Base-by-base conservation (phyloP, 2,888 invertebrate genomes). In the Agrenia bidenticulata region DNA sequence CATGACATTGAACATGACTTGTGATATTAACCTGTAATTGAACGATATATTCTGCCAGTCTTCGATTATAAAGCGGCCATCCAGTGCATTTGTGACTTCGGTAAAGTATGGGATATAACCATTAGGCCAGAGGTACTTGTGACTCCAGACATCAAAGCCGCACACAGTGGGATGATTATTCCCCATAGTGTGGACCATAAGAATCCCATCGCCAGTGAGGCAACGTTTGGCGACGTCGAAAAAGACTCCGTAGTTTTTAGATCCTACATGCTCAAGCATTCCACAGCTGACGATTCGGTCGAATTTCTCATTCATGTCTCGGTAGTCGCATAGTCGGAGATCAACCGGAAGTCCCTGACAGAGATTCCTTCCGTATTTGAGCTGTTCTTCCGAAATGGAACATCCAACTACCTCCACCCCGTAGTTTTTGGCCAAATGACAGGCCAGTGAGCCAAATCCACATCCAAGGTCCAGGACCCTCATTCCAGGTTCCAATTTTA, bases 261-360 rank as follows among this genome's bases (percentile, higher is more conserved):
- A 37, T 11, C 72, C 69, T 2, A 72, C 69, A 54, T 69, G 69
- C 53, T 72, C 72, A 39, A 68, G 60, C 69, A 72, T 72, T 39
- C 72, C 72, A n/a, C 69, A 63, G 27, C 55, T 55, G 1, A 69
- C 67, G n/a, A 72, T 58, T 19, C 72, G 57, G 24, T 72, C 72
- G 45, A 67, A 67, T 53, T 51, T 53, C n/a, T 61, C 69, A 23
- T 56, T 50, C 19, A 69, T 15, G 27, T 69, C 66, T 24, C 69
- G 59, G 26, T 69, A 69, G 51, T 69, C 69, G 15, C 59, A 56
- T 23, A 69, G 24, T 32, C 32, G 1, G 27, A 69, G 56, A 2
- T 60, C 49, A 23, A 69, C 69, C 1, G 60, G 49, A 2, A 57
- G 26, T 7, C 32, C 27, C 17, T 4, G 26, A 21, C 61, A 57